A percentile compares a stretch with the other conserved stretches of the same genome.
Evolutionary conservation across 2,888 invertebrate species (phyloP).

Genomic region (Leptinotarsa rubiginosa): DNA sequence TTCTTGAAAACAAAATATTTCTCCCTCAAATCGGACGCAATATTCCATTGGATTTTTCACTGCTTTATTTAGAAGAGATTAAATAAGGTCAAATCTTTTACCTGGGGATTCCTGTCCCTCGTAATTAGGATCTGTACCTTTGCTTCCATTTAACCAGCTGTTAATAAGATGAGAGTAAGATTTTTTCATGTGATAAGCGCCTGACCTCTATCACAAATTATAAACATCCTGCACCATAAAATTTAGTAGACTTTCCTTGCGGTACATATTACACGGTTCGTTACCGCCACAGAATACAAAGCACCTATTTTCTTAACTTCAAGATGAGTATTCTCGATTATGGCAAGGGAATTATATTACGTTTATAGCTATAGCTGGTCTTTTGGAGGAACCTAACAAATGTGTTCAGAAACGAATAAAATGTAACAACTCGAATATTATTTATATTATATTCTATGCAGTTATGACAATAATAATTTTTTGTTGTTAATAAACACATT

Average conservation of each 20-base stretch:
- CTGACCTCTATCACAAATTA: conserved; percentile 22
- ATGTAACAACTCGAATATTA: not conserved
- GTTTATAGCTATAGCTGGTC: conserved; percentile 1
- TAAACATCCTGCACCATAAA: conserved; percentile 25
- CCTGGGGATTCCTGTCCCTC: not conserved
- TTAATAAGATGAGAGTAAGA: conserved; percentile 1
- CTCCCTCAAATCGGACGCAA: no score
- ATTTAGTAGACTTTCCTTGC: conserved; percentile 21
- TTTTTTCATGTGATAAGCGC: conserved; percentile 16
- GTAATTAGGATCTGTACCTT: not conserved
- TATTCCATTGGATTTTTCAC: no score
- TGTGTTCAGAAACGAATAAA: not conserved
- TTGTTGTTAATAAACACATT: no score
- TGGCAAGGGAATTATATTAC: not conserved
- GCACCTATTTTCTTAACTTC: conserved; percentile 27
- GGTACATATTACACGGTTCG: conserved; percentile 22
- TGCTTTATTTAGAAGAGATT: not conserved
- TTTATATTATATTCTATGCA: not conserved
- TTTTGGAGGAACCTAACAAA: not conserved
- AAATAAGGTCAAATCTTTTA: not conserved
- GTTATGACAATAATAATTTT: no score
- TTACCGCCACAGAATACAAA: conserved; percentile 28
- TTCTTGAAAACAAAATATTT: no score
- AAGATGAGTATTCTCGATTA: conserved; percentile 30
- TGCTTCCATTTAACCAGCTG: not conserved